Evolutionary conservation across 1,140 invertebrate species (phyloP).

Genomic region (Eueides isabella): DNA sequence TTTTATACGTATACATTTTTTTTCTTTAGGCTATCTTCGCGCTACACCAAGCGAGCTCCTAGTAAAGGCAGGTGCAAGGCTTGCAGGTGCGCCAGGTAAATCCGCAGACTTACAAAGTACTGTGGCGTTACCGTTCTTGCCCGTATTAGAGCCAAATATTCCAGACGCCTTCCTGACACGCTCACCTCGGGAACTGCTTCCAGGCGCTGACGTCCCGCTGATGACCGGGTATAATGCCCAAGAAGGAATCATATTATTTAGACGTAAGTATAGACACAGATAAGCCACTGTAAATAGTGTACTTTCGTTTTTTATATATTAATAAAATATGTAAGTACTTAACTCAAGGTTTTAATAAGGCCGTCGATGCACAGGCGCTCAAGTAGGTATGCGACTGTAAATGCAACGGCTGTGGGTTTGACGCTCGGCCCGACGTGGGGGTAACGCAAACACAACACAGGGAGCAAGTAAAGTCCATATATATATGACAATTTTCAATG

Average conservation of each 20-base stretch:
- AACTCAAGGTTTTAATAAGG: no score
- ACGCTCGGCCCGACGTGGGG: no score
- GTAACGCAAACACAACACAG: no score
- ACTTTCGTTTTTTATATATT: no score
- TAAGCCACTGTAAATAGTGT: no score
- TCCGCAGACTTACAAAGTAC: conserved; percentile 79
- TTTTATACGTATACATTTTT: no score
- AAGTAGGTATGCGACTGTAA: no score
- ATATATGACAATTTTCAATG: no score
- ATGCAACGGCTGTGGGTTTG: no score
- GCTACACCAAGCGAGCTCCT: conserved; percentile 75
- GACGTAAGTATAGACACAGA: conserved; percentile 63
- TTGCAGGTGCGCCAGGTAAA: conserved; percentile 69
- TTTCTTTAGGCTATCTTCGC: conserved; percentile 68
- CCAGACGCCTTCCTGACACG: conserved; percentile 82
- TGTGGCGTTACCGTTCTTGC: conserved; percentile 81
- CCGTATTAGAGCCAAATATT: conserved; percentile 69
- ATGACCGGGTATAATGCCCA: conserved; percentile 83
- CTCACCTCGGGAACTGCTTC: conserved; percentile 79
- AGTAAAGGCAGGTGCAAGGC: conserved; percentile 71
- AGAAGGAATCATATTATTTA: conserved; percentile 82
- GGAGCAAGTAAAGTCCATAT: no score
- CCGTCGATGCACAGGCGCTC: no score
- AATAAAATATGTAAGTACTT: no score
- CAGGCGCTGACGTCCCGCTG: conserved; percentile 79